Percentiles rank a stretch among this genome's conserved stretches.
Conservation (phyloP, 2,797 vertebrate genomes). For the Leuciscus waleckii region DNA sequence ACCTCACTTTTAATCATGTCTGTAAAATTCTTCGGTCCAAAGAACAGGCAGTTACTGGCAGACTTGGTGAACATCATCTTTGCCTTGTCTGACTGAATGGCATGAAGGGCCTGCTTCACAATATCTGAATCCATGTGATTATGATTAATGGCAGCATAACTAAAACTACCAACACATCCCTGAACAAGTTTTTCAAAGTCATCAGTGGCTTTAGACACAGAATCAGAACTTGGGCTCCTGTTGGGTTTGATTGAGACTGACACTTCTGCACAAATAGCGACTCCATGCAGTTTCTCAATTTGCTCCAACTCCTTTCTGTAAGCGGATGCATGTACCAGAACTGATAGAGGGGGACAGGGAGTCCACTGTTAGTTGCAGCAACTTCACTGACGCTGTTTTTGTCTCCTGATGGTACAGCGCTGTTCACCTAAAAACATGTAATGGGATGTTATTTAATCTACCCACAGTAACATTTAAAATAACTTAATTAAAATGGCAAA, state of each 20-base stretch:
- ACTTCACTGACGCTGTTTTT: not conserved
- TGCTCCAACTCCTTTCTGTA: slow-evolving; percentile 58
- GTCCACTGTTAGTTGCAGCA: not conserved
- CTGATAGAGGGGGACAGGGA: slow-evolving; percentile 20
- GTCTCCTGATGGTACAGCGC: not conserved
- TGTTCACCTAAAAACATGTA: not conserved
- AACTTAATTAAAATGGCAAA: not conserved
- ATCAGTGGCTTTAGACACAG: not conserved
- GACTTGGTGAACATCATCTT: slow-evolving; percentile 60
- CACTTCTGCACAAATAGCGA: slow-evolving; percentile 38
- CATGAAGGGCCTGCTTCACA: not conserved
- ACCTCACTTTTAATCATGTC: not conserved
- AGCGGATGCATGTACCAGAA: slow-evolving; percentile 66
- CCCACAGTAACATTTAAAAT: not conserved
- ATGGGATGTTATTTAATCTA: not conserved
- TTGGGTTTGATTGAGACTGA: slow-evolving; percentile 52
- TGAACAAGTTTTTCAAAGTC: slow-evolving; percentile 60
- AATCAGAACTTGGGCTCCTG: not conserved
- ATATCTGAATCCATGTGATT: slow-evolving; percentile 18
- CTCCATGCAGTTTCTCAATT: slow-evolving; percentile 60
- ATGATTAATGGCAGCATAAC: not conserved
- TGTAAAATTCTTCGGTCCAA: not conserved
- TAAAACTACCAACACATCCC: fast-evolving
- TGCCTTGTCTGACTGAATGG: not conserved
- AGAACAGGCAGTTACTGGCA: slow-evolving; percentile 25